Evolutionary conservation across 1,140 invertebrate species (phyloP).

Genomic region (Nylanderia fulva): DNA sequence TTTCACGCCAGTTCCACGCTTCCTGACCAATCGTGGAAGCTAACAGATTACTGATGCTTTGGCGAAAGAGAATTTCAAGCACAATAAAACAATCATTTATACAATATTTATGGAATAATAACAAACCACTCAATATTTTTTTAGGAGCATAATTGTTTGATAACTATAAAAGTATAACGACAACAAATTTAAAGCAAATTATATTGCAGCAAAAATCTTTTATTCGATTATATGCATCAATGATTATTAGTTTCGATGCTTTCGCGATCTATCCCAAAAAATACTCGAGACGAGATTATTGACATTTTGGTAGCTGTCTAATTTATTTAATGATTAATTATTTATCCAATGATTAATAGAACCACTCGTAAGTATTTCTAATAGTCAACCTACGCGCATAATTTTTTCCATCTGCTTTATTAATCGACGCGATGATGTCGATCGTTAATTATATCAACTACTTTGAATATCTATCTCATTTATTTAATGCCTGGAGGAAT

Average conservation of each 20-base stretch:
- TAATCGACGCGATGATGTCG: constrained; percentile 40
- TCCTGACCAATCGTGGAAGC: constrained; percentile 42
- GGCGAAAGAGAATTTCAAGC: constrained; percentile 24
- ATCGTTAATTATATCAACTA: constrained; percentile 61
- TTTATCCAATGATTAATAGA: constrained; percentile 74
- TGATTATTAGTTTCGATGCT: constrained; percentile 70
- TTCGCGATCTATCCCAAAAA: constrained; percentile 24
- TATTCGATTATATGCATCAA: constrained; percentile 54
- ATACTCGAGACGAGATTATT: constrained; percentile 64
- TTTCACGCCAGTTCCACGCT: constrained; percentile 51
- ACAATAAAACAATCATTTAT: constrained; percentile 31
- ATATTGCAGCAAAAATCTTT: constrained; percentile 50
- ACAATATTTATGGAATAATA: constrained; percentile 53
- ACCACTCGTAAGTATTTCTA: constrained; percentile 50
- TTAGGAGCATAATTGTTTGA: constrained; percentile 31
- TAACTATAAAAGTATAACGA: constrained; percentile 58
- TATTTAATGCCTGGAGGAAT: constrained; percentile 30
- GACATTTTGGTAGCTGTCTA: constrained; percentile 69
- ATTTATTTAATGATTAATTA: constrained; percentile 76
- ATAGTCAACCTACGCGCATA: constrained; percentile 51
- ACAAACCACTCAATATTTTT: constrained; percentile 1
- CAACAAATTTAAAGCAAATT: constrained; percentile 64
- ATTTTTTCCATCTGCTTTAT: constrained; percentile 59
- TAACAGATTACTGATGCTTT: constrained; percentile 40
- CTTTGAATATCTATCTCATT: constrained; percentile 53